Evolutionary conservation across 64 coral and sea anemone genomes (phyloP).

Genomic region (Anthopleura sola): DNA sequence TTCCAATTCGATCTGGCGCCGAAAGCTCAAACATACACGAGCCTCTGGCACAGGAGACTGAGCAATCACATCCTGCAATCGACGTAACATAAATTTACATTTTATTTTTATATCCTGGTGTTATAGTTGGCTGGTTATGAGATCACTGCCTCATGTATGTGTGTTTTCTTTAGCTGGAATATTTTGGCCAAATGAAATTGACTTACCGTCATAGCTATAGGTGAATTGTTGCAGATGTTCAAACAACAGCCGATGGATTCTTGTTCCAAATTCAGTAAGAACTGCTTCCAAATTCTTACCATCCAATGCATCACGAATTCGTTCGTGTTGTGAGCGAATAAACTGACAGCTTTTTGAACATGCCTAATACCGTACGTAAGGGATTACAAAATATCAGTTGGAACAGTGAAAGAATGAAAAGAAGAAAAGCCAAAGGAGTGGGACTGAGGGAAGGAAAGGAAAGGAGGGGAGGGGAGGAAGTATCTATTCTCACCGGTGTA

Average conservation of each 20-base stretch:
- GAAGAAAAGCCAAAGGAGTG: neutral
- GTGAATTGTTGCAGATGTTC: slow-evolving; percentile 93
- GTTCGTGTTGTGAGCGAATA: slow-evolving; percentile 53
- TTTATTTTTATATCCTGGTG: no score
- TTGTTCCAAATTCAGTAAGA: slow-evolving; percentile 90
- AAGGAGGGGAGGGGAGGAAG: neutral
- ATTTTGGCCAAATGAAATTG: neutral
- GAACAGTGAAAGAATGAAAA: neutral
- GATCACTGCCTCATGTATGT: no score
- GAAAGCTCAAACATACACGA: no score
- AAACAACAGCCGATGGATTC: slow-evolving; percentile 89
- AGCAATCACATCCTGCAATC: no score
- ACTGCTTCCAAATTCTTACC: slow-evolving; percentile 94
- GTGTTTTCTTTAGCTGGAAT: neutral
- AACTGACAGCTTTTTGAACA: slow-evolving; percentile 89
- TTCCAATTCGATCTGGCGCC: no score
- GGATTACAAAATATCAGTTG: neutral
- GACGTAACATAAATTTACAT: no score
- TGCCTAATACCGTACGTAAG: slow-evolving; percentile 30
- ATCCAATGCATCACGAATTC: slow-evolving; percentile 74
- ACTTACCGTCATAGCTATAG: slow-evolving; percentile 80
- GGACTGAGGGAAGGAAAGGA: neutral
- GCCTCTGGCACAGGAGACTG: no score
- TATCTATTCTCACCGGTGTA: slow-evolving; percentile 36
- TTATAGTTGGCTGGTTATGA: neutral